Percentiles rank a stretch among this genome's conserved stretches.
Conservation (phyloP, 2,888 invertebrate species). For the Iselma pallidipennis region DNA sequence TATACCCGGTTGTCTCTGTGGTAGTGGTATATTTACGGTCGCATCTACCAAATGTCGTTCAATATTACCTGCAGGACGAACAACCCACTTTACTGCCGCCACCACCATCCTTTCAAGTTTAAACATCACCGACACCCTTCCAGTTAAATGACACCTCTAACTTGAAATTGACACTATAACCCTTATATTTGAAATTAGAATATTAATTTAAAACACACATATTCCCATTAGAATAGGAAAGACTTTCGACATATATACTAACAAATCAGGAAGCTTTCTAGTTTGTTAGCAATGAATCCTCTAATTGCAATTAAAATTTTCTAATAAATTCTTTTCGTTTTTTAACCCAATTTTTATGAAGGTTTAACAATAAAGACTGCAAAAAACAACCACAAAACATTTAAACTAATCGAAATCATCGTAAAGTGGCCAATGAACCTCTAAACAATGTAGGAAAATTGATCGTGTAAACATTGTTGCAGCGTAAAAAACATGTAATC, state of each 20-base stretch:
- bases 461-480: background rate
- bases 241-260: no score
- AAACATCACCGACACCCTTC: background rate
- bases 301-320: no score
- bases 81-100: conserved; percentile 13
- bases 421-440: background rate
- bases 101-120: background rate
- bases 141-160: background rate
- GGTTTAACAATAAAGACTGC: background rate
- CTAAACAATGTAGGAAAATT: background rate
- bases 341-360: no score
- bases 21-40: conserved; percentile 47
- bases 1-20: conserved; percentile 39
- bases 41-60: conserved; percentile 49
- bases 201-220: background rate
- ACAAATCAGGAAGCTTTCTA: no score
- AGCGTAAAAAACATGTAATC: background rate
- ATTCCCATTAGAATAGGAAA: no score
- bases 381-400: background rate
- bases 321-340: no score
- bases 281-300: no score
- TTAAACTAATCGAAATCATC: background rate
- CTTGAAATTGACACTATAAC: background rate
- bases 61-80: conserved; percentile 32
- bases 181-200: background rate